A percentile compares a stretch with the other conserved stretches of the same genome.
Evolutionary conservation across 2,888 invertebrate species (phyloP).

Genomic region (Rhyacophila evoluta): DNA sequence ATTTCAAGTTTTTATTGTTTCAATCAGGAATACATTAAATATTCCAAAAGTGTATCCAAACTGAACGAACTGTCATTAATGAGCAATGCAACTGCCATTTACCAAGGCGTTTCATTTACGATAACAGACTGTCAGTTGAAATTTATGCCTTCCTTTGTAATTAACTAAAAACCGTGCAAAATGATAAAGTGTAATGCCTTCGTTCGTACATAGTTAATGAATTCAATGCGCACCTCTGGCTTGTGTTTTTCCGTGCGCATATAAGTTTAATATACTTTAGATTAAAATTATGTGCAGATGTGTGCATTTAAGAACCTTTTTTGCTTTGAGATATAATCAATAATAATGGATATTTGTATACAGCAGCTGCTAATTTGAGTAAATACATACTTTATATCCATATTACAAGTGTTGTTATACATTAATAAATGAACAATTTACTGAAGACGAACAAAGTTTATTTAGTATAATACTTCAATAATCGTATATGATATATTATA

Average conservation of each 20-base stretch:
- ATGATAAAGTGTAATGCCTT: conserved; percentile 38
- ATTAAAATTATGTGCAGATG: conserved; percentile 27
- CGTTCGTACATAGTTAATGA: conserved; percentile 30
- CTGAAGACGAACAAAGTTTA: no score
- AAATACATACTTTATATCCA: no score
- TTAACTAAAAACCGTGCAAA: conserved; percentile 35
- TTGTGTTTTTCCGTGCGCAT: background rate
- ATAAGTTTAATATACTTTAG: conserved; percentile 22
- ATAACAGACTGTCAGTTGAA: conserved; percentile 26
- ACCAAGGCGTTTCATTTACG: background rate
- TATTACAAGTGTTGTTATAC: no score
- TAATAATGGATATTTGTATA: background rate
- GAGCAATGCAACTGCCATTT: background rate
- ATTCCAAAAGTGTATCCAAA: no score
- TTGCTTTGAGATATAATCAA: background rate
- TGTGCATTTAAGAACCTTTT: background rate
- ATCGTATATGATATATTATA: no score
- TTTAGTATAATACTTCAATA: no score
- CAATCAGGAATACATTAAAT: no score
- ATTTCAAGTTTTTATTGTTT: no score
- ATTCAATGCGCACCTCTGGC: conserved; percentile 1
- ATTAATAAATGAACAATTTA: no score
- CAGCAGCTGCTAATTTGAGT: no score
- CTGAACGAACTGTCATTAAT: background rate
- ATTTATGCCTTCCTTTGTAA: conserved; percentile 27